Base-by-base conservation (phyloP, 2,888 invertebrate species). In the Sphecodes monilicornis region DNA sequence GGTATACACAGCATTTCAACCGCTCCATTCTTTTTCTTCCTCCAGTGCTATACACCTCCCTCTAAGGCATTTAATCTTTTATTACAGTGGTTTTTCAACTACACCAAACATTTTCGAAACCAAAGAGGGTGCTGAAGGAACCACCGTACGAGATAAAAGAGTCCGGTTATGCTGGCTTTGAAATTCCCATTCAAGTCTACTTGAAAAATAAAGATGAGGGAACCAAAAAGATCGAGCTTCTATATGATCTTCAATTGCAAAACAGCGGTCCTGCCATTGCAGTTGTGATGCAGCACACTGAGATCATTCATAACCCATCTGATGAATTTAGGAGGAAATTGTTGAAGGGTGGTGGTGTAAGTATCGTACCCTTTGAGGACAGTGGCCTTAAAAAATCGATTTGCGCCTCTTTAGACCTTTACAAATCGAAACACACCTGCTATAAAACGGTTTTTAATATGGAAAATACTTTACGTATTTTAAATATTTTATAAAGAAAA, bases 141-240 rank as follows among this genome's bases (percentile, higher is more conserved):
- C 98, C 99, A 75, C 99, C 99, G 3, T 99, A 98, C 95, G 95
- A 96, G 74, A 96, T 99, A 46, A 97, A 97, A 91, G 99, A 99
- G 94, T 98, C 98, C n/a, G 99, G 99, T 10, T 99, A 99, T 96
- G 99, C 98, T 83, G 98, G 99, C 50, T 99, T 99, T 94, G 96
- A 96, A 72, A 96, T 99, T 83, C 97, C 98, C 0, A 98, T 99
- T 92, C 98, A 99, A 93, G 97, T 99, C 89, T 97, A 98, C 94
- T 96, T 98, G 89, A 97, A 97, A 91, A 98, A 98, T 94, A 97
- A 97, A 94, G 98, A 98, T 94, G 98, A 84, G 54, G 82, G 82
- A 98, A 93, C 98, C 98, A 16, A 98, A 98, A 94, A 98, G 92
- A 91, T 94, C 76, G 96, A 96, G 90, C 97, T 97, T 94, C 96